Percentiles rank a stretch among this genome's conserved stretches.
These are phyloP conservation scores for Toxotes lorentzi DNA, from an alignment of 2,797 vertebrate genomes.

Conservation along the genomic window DNA sequence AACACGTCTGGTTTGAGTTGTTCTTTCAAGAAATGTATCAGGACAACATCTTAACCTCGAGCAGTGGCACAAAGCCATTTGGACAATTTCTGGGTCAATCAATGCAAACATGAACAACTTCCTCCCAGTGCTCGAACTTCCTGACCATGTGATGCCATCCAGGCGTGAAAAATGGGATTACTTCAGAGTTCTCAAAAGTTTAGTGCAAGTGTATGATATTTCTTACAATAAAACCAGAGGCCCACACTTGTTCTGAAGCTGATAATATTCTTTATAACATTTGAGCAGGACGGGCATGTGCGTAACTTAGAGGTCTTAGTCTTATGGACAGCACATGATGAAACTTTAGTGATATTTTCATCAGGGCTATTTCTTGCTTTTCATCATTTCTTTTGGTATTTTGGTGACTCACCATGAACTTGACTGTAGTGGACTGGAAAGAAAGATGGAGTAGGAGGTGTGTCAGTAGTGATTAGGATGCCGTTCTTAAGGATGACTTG, in stretches of 20 bases:
- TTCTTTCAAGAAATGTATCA: slow-evolving; percentile 13
- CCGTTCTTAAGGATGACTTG: slow-evolving; percentile 3
- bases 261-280: no score
- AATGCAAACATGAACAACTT: slow-evolving; percentile 59
- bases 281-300: no score
- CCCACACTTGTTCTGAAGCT: background rate
- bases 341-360: slow-evolving; percentile 1
- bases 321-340: background rate
- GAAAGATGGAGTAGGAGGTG: background rate
- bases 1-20: background rate
- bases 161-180: background rate
- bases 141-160: slow-evolving; percentile 24
- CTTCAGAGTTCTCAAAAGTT: background rate
- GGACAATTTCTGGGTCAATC: slow-evolving; percentile 60
- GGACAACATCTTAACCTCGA: slow-evolving; percentile 1
- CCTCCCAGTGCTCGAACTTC: slow-evolving; percentile 24
- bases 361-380: background rate
- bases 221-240: background rate
- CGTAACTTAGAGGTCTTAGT: no score
- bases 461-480: slow-evolving; percentile 24
- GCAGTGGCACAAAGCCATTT: slow-evolving; percentile 8
- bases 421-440: slow-evolving; percentile 7
- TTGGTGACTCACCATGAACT: slow-evolving; percentile 16
- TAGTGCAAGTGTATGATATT: background rate
- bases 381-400: background rate